phyloP scores from a whole-genome alignment of 1,140 invertebrate species.

The Coenobita brevimanus region DNA sequence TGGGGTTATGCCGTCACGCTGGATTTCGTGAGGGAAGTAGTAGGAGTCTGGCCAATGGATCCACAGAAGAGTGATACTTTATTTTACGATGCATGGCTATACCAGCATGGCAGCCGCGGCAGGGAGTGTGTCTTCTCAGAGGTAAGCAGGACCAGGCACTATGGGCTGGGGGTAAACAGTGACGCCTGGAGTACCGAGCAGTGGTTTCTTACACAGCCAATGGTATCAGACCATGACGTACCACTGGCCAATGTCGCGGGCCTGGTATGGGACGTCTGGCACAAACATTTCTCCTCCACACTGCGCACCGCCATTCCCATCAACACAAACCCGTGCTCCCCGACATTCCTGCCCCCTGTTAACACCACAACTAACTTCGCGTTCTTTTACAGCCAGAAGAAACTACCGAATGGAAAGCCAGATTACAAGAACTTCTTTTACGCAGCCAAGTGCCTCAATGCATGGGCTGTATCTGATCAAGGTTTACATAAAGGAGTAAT shows the following conservation, averaged over 20 bases:
- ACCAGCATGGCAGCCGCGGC: conserved; percentile 14
- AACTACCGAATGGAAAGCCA: conserved; percentile 9
- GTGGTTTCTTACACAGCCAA: conserved; percentile 9
- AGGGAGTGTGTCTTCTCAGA: conserved; percentile 64
- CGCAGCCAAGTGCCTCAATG: conserved; percentile 41
- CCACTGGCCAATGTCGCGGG: neutral
- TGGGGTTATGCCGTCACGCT: conserved; percentile 63
- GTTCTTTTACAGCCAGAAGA: conserved; percentile 4
- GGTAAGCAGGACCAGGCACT: conserved; percentile 51
- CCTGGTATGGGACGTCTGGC: neutral
- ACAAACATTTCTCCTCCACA: conserved; percentile 10
- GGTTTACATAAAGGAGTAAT: conserved; percentile 24
- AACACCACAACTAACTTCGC: conserved; percentile 7
- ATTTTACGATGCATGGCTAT: conserved; percentile 66
- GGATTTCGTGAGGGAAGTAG: conserved; percentile 39
- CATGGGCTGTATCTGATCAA: conserved; percentile 17
- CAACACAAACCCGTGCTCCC: conserved; percentile 16
- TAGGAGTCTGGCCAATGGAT: conserved; percentile 35
- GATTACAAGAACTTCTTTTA: conserved; percentile 21
- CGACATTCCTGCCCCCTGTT: conserved; percentile 12
- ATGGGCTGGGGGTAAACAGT: conserved; percentile 57
- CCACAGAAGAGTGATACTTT: neutral
- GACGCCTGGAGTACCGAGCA: conserved; percentile 29
- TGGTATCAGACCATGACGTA: neutral
- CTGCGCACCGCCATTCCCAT: neutral